These are phyloP conservation scores for Drosophila navojoa DNA, from an alignment of 1,140 invertebrate genomes.

Conservation along the genomic window DNA sequence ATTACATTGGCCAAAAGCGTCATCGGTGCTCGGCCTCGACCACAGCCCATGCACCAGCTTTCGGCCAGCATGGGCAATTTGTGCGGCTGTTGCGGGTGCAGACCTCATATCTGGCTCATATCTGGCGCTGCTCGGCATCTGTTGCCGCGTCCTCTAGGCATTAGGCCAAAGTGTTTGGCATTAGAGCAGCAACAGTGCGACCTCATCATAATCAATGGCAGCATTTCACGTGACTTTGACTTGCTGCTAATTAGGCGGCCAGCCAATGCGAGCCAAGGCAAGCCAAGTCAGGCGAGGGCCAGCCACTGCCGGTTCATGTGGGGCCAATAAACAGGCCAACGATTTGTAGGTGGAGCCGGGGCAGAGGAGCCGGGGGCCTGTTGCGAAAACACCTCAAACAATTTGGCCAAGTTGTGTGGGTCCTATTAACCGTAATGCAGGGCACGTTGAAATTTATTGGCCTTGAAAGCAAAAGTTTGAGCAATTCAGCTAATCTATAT, in stretches of 20 bases:
- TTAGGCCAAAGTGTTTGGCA: slow-evolving; percentile 44
- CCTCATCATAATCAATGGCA: slow-evolving; percentile 51
- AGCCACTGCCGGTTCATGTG: neutral
- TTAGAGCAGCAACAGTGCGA: slow-evolving; percentile 28
- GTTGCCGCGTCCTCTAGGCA: slow-evolving; percentile 3
- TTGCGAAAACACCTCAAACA: slow-evolving; percentile 11
- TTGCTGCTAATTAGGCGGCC: slow-evolving; percentile 31
- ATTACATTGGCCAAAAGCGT: slow-evolving; percentile 66
- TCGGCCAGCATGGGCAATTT: slow-evolving; percentile 30
- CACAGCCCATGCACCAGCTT: neutral
- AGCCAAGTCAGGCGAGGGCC: neutral
- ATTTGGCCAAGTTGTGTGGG: slow-evolving; percentile 33
- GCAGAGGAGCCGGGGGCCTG: neutral
- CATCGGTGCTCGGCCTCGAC: slow-evolving; percentile 6
- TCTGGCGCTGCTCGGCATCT: neutral
- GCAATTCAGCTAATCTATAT: slow-evolving; percentile 9
- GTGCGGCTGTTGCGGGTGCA: slow-evolving; percentile 16
- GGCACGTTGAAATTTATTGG: slow-evolving; percentile 28
- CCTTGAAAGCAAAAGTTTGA: slow-evolving; percentile 23
- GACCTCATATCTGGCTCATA: slow-evolving; percentile 4
- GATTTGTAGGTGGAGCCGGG: neutral
- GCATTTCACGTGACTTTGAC: slow-evolving; percentile 32
- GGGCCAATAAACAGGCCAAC: neutral
- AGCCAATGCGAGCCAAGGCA: neutral
- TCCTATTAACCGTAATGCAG: slow-evolving; percentile 32